These are phyloP conservation scores for Siphonodentalium dalli DNA, from an alignment of 2,888 invertebrate genomes.

Conservation along the genomic window DNA sequence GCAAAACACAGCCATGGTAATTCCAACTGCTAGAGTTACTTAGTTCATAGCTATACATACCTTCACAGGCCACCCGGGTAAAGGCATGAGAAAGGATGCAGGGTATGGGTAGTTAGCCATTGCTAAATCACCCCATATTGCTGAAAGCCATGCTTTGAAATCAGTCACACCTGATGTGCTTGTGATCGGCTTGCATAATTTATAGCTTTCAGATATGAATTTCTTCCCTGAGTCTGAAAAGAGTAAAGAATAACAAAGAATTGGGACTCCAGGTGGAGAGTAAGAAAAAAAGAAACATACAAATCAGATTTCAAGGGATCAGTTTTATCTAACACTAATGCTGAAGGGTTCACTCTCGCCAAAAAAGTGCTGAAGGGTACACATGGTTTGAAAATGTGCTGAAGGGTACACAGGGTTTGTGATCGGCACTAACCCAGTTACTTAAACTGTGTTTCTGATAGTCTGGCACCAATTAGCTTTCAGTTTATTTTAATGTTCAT, in stretches of 20 bases:
- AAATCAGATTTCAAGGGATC: too few relatives aligned
- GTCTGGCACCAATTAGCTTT: too few relatives aligned
- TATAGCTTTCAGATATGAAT: conserved; percentile 77
- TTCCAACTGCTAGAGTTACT: too few relatives aligned
- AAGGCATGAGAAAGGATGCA: conserved; percentile 77
- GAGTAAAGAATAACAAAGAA: conserved; percentile 47
- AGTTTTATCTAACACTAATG: too few relatives aligned
- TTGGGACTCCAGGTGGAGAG: neutral
- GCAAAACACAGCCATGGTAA: too few relatives aligned
- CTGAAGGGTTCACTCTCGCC: too few relatives aligned
- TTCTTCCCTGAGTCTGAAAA: conserved; percentile 74
- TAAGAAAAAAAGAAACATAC: neutral
- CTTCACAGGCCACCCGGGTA: conserved; percentile 86
- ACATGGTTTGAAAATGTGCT: too few relatives aligned
- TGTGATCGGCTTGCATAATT: conserved; percentile 75
- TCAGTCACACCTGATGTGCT: conserved; percentile 69
- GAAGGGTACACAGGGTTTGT: too few relatives aligned
- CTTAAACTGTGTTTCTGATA: too few relatives aligned
- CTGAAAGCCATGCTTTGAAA: conserved; percentile 76
- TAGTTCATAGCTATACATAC: conserved; percentile 64
- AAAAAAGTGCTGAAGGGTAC: too few relatives aligned
- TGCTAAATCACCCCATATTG: conserved; percentile 81
- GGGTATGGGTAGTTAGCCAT: conserved; percentile 97
- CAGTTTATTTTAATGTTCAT: too few relatives aligned
- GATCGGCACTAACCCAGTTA: too few relatives aligned